These are phyloP conservation scores for Montipora cactus DNA, from an alignment of 64 coral and sea anemone genomes.

Conservation along the genomic window DNA sequence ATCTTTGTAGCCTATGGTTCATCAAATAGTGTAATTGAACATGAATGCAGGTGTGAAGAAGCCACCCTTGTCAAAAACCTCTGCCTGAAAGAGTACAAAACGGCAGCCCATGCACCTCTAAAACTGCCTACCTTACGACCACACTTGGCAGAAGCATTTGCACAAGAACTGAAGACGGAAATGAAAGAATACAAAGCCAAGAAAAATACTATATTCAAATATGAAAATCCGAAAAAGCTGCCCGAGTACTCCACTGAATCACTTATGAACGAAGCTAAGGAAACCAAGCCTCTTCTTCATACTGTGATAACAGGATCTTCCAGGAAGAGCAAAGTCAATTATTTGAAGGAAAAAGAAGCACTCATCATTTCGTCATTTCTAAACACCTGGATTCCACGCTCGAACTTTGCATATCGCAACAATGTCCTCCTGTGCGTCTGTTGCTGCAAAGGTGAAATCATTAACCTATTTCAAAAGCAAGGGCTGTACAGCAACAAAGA, in stretches of 20 bases:
- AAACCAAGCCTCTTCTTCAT: not conserved
- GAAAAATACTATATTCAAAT: not conserved
- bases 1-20: conserved; percentile 42
- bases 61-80: conserved; percentile 32
- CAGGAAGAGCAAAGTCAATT: conserved; percentile 4
- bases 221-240: no score
- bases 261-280: not conserved
- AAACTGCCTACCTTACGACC: conserved; percentile 16
- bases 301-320: conserved; percentile 10
- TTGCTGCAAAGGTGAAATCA: conserved; percentile 50
- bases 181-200: conserved; percentile 18
- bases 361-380: conserved; percentile 29
- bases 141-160: conserved; percentile 20
- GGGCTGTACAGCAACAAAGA: conserved; percentile 25
- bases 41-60: conserved; percentile 40
- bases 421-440: conserved; percentile 16
- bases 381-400: conserved; percentile 63
- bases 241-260: no score
- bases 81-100: not conserved
- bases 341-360: conserved; percentile 32
- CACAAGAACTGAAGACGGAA: not conserved
- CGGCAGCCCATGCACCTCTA: conserved; percentile 32
- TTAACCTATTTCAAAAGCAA: conserved; percentile 39
- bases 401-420: conserved; percentile 39
- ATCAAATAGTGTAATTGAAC: conserved; percentile 14